Conservation (phyloP, 2,113 vertebrate species). For the Nicator chloris region DNA sequence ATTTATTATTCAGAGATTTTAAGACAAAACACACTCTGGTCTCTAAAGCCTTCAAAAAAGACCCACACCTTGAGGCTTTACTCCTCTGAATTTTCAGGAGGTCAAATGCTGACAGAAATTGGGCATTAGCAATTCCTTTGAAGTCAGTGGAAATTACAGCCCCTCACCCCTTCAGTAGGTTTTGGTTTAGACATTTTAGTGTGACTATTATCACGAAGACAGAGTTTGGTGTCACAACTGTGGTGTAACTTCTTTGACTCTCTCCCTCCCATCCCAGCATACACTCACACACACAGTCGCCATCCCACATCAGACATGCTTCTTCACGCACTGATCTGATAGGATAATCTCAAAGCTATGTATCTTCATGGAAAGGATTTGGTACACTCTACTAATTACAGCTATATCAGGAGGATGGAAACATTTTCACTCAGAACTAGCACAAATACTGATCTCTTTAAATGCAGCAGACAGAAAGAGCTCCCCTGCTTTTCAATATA, state of each 20-base stretch:
- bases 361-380: background rate
- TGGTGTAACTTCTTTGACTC: background rate
- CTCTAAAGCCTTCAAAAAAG: background rate
- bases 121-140: slow-evolving; percentile 19
- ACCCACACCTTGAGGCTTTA: background rate
- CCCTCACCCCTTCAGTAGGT: background rate
- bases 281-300: background rate
- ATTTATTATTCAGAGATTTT: slow-evolving; percentile 15
- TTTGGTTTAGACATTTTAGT: background rate
- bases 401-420: background rate
- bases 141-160: background rate
- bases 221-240: background rate
- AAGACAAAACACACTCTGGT: background rate
- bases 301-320: background rate
- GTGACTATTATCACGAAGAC: background rate
- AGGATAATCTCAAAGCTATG: background rate
- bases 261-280: background rate
- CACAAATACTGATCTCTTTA: background rate
- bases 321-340: background rate
- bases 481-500: background rate
- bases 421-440: background rate
- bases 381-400: background rate
- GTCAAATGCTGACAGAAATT: background rate
- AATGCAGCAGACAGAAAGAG: background rate
- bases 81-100: slow-evolving; percentile 9